Conservation (phyloP, 2,888 invertebrate genomes). For the Neoscelio sp. region DNA sequence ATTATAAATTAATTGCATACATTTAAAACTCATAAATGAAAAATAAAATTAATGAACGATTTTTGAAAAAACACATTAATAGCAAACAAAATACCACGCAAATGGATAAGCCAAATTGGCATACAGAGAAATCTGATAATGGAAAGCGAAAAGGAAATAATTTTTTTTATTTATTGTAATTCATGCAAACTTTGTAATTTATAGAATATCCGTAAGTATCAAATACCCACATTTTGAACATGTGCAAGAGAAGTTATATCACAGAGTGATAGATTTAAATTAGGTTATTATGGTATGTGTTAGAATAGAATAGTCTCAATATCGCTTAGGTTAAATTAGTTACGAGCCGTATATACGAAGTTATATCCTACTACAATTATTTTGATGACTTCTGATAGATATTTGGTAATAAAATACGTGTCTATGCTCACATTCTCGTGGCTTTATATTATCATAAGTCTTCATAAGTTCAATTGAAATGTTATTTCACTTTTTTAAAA, state of each 20-base stretch:
- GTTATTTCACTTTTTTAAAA: slow-evolving; percentile 22
- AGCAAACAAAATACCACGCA: no score
- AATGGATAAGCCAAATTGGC: no score
- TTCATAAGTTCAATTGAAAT: slow-evolving; percentile 24
- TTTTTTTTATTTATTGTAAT: no score
- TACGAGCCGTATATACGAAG: slow-evolving; percentile 24
- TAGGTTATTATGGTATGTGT: slow-evolving; percentile 40
- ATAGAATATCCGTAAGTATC: no score
- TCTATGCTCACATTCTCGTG: no score
- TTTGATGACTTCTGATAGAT: slow-evolving; percentile 1
- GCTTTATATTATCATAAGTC: background rate
- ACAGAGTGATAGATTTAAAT: slow-evolving; percentile 51
- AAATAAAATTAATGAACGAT: no score
- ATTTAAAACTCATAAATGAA: no score
- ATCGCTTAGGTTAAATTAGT: slow-evolving; percentile 30
- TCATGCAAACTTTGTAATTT: no score
- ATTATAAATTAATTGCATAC: no score
- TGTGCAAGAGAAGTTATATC: slow-evolving; percentile 34
- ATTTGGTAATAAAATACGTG: slow-evolving; percentile 33
- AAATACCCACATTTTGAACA: slow-evolving; percentile 9
- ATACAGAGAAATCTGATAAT: no score
- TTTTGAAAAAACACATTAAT: no score
- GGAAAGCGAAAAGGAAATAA: no score
- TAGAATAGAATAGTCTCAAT: slow-evolving; percentile 56
- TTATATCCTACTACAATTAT: slow-evolving; percentile 35